phyloP scores from a whole-genome alignment of 1,140 invertebrate species.

The Psix sp. region DNA sequence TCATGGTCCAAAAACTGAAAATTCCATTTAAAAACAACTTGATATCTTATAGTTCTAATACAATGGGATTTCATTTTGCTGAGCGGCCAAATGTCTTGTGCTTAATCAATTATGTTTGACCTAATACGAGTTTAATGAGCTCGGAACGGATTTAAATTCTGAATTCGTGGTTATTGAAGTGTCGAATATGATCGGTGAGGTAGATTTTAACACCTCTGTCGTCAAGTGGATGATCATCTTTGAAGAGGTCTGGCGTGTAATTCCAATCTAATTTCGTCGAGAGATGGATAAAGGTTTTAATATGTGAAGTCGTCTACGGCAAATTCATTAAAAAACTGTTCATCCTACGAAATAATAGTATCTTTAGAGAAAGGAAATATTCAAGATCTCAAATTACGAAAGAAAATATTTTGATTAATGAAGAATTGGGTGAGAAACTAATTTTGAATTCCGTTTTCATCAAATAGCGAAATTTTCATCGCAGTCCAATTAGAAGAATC shows the following conservation, averaged over 20 bases:
- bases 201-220: slow-evolving; percentile 34
- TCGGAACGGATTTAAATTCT: slow-evolving; percentile 12
- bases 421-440: not conserved
- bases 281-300: not conserved
- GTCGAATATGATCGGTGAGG: slow-evolving; percentile 24
- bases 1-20: too few species aligned
- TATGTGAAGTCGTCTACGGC: too few species aligned
- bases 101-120: slow-evolving; percentile 30
- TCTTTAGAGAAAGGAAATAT: too few species aligned
- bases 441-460: slow-evolving; percentile 7
- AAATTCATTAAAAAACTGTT: too few species aligned
- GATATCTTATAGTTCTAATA: too few species aligned
- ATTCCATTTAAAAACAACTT: too few species aligned
- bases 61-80: not conserved
- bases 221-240: slow-evolving; percentile 28
- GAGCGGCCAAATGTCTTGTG: slow-evolving; percentile 6
- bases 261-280: slow-evolving; percentile 9
- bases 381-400: too few species aligned
- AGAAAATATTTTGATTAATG: too few species aligned
- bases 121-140: slow-evolving; percentile 24
- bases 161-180: slow-evolving; percentile 17
- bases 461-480: slow-evolving; percentile 11
- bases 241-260: slow-evolving; percentile 10
- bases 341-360: too few species aligned
- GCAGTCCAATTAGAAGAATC: slow-evolving; percentile 8